Percentiles rank a stretch among this genome's conserved stretches.
phyloP scores from a whole-genome alignment of 2,113 vertebrate species.

The Ranitomeya imitator region DNA sequence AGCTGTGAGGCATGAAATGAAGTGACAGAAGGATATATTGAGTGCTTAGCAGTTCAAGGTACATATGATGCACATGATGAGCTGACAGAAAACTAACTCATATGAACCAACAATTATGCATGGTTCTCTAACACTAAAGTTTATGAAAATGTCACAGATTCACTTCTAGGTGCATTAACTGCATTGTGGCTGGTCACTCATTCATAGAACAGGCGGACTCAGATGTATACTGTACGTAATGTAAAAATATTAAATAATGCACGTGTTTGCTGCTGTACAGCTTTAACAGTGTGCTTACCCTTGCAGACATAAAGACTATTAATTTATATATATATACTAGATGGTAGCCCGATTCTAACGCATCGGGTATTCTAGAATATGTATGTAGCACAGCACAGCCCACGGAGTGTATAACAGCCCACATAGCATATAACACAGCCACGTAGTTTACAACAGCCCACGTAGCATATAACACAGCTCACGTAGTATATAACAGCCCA shows the following conservation, averaged over 20 bases:
- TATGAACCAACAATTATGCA: conserved; percentile 43
- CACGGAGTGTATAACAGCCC: too few relatives aligned
- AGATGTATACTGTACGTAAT: background rate
- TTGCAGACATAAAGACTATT: too few relatives aligned
- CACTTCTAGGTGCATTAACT: background rate
- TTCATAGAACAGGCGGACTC: background rate
- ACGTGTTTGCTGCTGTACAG: background rate
- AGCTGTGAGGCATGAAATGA: conserved; percentile 57
- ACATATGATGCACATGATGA: conserved; percentile 38
- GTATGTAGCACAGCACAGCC: too few relatives aligned
- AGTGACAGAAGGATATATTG: conserved; percentile 53
- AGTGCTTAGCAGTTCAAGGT: conserved; percentile 48
- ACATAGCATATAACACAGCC: too few relatives aligned
- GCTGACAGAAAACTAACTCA: conserved; percentile 17
- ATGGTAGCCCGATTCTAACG: too few relatives aligned
- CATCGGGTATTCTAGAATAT: too few relatives aligned
- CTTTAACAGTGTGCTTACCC: background rate
- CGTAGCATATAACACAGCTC: too few relatives aligned
- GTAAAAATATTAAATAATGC: background rate
- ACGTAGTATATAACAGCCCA: too few relatives aligned
- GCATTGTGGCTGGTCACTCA: background rate
- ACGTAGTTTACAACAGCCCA: too few relatives aligned
- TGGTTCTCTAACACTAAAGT: conserved; percentile 32
- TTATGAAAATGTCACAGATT: conserved; percentile 26
- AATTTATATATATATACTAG: too few relatives aligned